Percentiles rank a stretch among this genome's conserved stretches.
phyloP scores from a whole-genome alignment of 2,113 vertebrate genomes.

The Myotis lucifugus region DNA sequence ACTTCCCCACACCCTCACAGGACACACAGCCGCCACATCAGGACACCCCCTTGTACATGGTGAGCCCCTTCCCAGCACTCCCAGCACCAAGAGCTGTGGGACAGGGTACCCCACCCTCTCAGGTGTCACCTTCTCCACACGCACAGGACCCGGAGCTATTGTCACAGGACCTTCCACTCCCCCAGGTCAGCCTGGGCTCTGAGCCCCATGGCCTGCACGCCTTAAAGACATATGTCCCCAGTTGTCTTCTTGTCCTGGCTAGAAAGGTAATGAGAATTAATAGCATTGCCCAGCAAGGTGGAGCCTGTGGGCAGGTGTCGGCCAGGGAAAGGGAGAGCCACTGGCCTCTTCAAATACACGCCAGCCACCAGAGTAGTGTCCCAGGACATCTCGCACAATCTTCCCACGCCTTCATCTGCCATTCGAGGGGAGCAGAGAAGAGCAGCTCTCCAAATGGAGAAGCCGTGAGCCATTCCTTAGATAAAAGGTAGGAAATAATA shows the following conservation, averaged over 20 bases:
- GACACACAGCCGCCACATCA: no score
- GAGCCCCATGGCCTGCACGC: not conserved
- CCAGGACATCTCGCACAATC: not conserved
- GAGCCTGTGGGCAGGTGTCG: not conserved
- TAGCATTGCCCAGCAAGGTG: not conserved
- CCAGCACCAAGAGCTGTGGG: no score
- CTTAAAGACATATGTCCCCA: conserved; percentile 37
- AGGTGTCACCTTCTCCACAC: no score
- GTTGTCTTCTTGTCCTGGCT: conserved; percentile 23
- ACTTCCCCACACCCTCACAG: no score
- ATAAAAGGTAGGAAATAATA: not conserved
- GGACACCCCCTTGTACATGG: no score
- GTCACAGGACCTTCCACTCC: no score
- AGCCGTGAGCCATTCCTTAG: not conserved
- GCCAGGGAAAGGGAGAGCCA: not conserved
- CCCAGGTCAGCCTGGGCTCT: not conserved
- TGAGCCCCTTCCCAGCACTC: no score
- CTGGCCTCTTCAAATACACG: not conserved
- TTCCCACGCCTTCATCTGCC: not conserved
- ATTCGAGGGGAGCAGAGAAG: fast-evolving
- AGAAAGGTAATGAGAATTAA: not conserved
- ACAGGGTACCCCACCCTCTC: no score
- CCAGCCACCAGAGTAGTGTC: not conserved
- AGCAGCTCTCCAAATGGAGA: not conserved
- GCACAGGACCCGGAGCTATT: no score